A percentile compares a stretch with the other conserved stretches of the same genome.
Evolutionary conservation across 2,113 vertebrate genomes (phyloP).

Genomic region (Vireo altiloquus): DNA sequence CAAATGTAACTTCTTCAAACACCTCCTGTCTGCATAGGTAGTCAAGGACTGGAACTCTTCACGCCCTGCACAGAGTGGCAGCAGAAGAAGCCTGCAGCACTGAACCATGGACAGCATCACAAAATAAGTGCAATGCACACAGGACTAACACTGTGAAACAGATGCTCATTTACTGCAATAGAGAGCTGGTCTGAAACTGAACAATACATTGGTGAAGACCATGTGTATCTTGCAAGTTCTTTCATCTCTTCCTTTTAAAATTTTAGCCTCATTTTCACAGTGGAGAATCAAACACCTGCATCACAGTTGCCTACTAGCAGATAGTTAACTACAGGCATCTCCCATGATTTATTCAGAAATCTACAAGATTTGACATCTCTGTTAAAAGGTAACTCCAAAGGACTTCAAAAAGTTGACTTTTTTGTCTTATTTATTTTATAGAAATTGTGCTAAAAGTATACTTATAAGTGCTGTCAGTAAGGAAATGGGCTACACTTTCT

Average conservation of each 20-base stretch:
- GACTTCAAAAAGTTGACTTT: not conserved
- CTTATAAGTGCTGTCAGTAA: not conserved
- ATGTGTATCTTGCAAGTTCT: not conserved
- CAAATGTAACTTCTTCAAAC: not conserved
- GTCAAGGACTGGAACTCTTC: not conserved
- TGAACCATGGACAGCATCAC: accelerated
- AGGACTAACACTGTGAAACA: not conserved
- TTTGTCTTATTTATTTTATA: not conserved
- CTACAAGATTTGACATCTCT: not conserved
- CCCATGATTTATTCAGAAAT: not conserved
- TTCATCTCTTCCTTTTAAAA: not conserved
- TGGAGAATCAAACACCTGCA: not conserved
- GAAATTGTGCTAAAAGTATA: not conserved
- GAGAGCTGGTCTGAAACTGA: not conserved
- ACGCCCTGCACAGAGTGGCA: not conserved
- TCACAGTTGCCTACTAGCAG: not conserved
- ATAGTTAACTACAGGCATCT: not conserved
- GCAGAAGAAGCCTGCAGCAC: not conserved
- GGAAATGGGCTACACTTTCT: not conserved
- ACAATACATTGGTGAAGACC: accelerated
- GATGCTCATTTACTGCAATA: not conserved
- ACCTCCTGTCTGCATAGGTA: not conserved
- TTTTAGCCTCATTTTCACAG: not conserved
- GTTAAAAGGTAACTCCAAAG: not conserved
- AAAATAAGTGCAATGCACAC: accelerated